A percentile compares a stretch with the other conserved stretches of the same genome.
Evolutionary conservation across 2,113 vertebrate genomes (phyloP).

Genomic region (Hippocampus comes): DNA sequence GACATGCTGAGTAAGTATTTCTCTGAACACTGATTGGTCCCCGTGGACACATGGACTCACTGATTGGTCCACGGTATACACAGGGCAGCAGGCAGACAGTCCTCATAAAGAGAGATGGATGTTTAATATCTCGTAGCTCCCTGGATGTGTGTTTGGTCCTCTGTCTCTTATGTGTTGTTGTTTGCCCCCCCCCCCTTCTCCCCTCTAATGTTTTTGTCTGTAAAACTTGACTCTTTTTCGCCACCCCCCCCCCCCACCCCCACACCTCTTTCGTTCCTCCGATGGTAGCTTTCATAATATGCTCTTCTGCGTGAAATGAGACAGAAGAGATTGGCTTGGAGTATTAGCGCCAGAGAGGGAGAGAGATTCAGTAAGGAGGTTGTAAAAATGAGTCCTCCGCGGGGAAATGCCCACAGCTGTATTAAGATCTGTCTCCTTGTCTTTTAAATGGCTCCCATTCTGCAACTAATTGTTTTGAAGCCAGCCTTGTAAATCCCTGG

Average conservation of each 20-base stretch:
- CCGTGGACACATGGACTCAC: slow-evolving; percentile 40
- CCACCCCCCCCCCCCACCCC: not conserved
- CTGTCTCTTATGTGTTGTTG: slow-evolving; percentile 38
- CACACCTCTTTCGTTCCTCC: slow-evolving; percentile 28
- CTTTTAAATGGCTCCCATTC: slow-evolving; percentile 67
- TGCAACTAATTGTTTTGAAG: slow-evolving; percentile 73
- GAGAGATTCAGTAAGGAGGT: slow-evolving; percentile 53
- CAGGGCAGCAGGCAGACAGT: slow-evolving; percentile 39
- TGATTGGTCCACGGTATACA: slow-evolving; percentile 47
- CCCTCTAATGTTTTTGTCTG: not conserved
- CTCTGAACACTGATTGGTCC: slow-evolving; percentile 57
- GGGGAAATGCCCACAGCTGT: slow-evolving; percentile 67
- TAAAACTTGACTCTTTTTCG: slow-evolving; percentile 21
- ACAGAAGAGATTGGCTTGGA: slow-evolving; percentile 56
- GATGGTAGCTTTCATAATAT: slow-evolving; percentile 49
- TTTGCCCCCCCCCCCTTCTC: not conserved
- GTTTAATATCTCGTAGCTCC: slow-evolving; percentile 49
- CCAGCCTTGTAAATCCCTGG: slow-evolving; percentile 60
- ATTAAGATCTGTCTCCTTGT: slow-evolving; percentile 67
- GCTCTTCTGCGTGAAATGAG: slow-evolving; percentile 53
- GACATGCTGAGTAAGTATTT: slow-evolving; percentile 58
- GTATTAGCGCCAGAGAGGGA: slow-evolving; percentile 44
- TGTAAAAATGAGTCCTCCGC: slow-evolving; percentile 66
- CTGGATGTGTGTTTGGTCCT: slow-evolving; percentile 38
- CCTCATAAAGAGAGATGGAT: slow-evolving; percentile 46